These are phyloP conservation scores for Sceliomorpha sp. DNA, from an alignment of 2,888 invertebrate species.

Conservation along the genomic window DNA sequence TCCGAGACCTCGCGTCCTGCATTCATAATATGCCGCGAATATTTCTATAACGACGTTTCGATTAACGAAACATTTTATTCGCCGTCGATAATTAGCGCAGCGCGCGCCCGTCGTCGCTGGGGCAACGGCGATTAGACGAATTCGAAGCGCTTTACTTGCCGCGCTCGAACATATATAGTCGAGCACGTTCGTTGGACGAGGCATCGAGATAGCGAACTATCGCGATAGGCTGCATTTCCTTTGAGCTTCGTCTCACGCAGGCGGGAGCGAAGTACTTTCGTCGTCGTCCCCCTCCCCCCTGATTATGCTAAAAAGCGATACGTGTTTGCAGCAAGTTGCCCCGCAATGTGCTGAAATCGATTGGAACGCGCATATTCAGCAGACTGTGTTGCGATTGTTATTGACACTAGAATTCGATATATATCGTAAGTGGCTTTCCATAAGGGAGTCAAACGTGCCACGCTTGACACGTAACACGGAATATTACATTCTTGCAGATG, in stretches of 20 bases:
- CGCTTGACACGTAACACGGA: slow-evolving; percentile 23
- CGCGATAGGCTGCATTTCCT: slow-evolving; percentile 1
- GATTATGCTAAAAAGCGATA: slow-evolving; percentile 38
- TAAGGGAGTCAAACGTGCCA: background rate
- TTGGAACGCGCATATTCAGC: slow-evolving; percentile 33
- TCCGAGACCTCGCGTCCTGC: slow-evolving; percentile 17
- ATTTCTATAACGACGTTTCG: slow-evolving; percentile 26
- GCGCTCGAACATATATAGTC: too few relatives aligned
- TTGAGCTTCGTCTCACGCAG: slow-evolving; percentile 2
- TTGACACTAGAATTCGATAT: slow-evolving; percentile 43
- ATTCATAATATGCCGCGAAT: slow-evolving; percentile 37
- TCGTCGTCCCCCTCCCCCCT: too few relatives aligned
- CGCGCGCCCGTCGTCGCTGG: slow-evolving; percentile 10
- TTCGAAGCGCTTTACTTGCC: too few relatives aligned
- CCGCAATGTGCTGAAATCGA: slow-evolving; percentile 29
- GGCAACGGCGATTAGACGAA: too few relatives aligned
- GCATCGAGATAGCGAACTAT: slow-evolving; percentile 12
- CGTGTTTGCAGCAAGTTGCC: slow-evolving; percentile 10
- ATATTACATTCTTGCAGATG: slow-evolving; percentile 26
- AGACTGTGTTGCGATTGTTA: slow-evolving; percentile 27
- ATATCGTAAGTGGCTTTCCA: slow-evolving; percentile 49
- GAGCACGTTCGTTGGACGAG: slow-evolving; percentile 36
- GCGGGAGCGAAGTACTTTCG: slow-evolving; percentile 7
- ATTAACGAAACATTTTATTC: slow-evolving; percentile 50
- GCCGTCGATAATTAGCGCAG: slow-evolving; percentile 33